Percentiles rank a stretch among this genome's conserved stretches.
phyloP scores from a whole-genome alignment of 2,113 vertebrate species.

The Porphyrio hochstetteri region DNA sequence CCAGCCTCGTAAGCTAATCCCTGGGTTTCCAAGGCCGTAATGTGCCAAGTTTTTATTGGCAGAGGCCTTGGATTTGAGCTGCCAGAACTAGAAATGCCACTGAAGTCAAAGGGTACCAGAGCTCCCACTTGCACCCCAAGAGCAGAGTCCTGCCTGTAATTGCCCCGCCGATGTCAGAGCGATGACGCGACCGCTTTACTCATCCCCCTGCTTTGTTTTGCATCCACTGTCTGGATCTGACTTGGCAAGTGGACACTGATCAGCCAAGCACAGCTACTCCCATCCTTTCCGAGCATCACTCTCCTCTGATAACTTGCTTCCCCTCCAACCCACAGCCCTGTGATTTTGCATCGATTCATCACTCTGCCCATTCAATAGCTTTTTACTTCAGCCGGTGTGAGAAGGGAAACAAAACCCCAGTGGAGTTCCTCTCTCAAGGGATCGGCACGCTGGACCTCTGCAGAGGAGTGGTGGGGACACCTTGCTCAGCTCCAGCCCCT shows the following conservation, averaged over 20 bases:
- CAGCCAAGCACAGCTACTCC: not conserved
- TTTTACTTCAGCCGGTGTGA: not conserved
- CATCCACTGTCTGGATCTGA: not conserved
- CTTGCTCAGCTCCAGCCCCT: not conserved
- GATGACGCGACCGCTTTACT: not conserved
- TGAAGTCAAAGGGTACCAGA: not conserved
- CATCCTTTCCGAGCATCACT: not conserved
- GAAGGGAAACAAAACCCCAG: not conserved
- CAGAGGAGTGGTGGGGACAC: not conserved
- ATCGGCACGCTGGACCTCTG: not conserved
- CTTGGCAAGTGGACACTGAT: not conserved
- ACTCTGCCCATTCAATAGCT: not conserved
- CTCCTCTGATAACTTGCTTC: not conserved
- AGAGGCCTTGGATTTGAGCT: not conserved
- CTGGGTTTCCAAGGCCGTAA: not conserved
- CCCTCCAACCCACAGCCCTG: not conserved
- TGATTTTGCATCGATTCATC: not conserved
- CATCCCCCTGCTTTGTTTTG: not conserved
- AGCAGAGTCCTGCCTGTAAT: not conserved
- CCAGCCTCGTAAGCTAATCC: not conserved
- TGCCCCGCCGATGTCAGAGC: accelerated
- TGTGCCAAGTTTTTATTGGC: not conserved
- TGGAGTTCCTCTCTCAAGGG: not conserved
- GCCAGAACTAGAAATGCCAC: not conserved
- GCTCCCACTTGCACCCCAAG: not conserved